Evolutionary conservation across 2,797 vertebrate genomes (phyloP).

Genomic region (Neoniphon sammara): DNA sequence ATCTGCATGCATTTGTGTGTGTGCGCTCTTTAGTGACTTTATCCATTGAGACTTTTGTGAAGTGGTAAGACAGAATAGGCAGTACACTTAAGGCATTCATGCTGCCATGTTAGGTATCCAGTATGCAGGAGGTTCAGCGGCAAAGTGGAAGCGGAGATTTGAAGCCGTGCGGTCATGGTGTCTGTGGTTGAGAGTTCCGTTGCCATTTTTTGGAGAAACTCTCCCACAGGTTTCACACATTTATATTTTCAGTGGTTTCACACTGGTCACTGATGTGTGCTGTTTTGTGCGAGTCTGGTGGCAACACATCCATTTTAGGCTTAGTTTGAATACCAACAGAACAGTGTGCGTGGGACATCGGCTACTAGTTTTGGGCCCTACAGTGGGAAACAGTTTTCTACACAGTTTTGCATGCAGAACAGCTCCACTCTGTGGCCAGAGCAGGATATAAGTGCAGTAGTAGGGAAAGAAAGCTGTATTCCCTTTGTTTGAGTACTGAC

Average conservation of each 20-base stretch:
- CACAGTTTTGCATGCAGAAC: too few species aligned
- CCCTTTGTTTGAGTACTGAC: too few species aligned
- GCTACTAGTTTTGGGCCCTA: too few species aligned
- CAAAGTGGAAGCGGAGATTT: constrained; percentile 4
- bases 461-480: too few species aligned
- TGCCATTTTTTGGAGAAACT: constrained; percentile 5
- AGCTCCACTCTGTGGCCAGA: too few species aligned
- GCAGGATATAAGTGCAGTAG: too few species aligned
- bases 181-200: constrained; percentile 30
- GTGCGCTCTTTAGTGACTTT: background rate
- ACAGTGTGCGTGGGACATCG: too few species aligned
- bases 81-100: background rate
- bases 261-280: background rate
- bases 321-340: too few species aligned
- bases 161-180: background rate
- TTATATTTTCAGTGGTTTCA: constrained; percentile 9
- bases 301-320: too few species aligned
- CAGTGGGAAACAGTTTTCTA: too few species aligned
- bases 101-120: too few species aligned
- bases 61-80: background rate
- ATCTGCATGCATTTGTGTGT: background rate
- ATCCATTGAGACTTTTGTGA: background rate
- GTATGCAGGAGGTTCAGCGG: background rate
- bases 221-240: constrained; percentile 4
- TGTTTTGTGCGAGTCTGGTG: background rate